phyloP scores from a whole-genome alignment of 2,797 vertebrate species.

The Poeciliopsis gracilis region DNA sequence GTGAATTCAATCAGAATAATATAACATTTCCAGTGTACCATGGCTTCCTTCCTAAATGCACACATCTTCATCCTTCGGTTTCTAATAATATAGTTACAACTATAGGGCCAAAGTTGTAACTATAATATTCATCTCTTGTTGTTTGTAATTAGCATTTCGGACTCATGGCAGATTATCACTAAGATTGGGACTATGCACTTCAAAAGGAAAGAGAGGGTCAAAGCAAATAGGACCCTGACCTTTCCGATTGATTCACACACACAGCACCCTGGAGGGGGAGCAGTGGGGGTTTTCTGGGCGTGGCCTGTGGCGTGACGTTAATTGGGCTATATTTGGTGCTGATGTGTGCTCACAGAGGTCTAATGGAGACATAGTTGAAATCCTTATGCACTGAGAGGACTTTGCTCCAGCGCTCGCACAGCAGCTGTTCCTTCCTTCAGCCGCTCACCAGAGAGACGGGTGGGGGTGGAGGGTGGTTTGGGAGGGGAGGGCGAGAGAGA shows the following conservation, averaged over 20 bases:
- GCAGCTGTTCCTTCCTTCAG: constrained; percentile 84
- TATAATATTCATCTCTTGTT: constrained; percentile 46
- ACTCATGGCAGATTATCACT: constrained; percentile 79
- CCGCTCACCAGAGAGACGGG: constrained; percentile 8
- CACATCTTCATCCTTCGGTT: constrained; percentile 18
- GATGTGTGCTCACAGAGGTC: constrained; percentile 68
- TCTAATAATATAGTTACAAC: constrained; percentile 54
- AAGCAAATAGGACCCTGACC: constrained; percentile 75
- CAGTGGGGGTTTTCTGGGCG: constrained; percentile 50
- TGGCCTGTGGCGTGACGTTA: constrained; percentile 76
- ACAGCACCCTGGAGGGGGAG: constrained; percentile 59
- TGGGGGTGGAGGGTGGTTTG: background rate
- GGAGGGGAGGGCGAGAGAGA: constrained; percentile 15
- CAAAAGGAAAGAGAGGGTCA: constrained; percentile 72
- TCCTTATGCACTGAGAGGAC: constrained; percentile 72
- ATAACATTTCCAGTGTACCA: constrained; percentile 37
- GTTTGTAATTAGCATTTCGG: constrained; percentile 79
- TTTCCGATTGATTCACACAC: constrained; percentile 78
- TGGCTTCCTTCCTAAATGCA: constrained; percentile 37
- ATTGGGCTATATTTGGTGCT: constrained; percentile 80
- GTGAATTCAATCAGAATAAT: constrained; percentile 2
- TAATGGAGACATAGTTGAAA: constrained; percentile 83
- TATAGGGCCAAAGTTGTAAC: constrained; percentile 25
- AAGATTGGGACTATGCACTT: constrained; percentile 69
- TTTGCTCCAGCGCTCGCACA: constrained; percentile 40